Conservation (phyloP, 2,797 vertebrate species). For the Loris lydekkerianus region DNA sequence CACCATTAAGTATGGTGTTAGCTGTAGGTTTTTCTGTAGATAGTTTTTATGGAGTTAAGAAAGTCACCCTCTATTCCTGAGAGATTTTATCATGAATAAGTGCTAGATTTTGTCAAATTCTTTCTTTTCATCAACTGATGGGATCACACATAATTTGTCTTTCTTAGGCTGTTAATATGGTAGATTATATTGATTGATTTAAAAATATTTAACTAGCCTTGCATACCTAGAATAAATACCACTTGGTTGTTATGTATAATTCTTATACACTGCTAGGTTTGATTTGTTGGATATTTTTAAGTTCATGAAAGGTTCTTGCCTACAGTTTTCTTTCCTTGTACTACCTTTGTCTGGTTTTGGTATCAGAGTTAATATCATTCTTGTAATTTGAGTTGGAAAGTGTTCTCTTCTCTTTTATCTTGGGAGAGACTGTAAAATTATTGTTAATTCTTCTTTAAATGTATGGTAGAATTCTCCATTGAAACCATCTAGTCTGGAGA, state of each 20-base stretch:
- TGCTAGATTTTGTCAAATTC: background rate
- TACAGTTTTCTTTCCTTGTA: background rate
- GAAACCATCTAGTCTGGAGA: background rate
- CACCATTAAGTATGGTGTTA: background rate
- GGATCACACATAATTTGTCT: background rate
- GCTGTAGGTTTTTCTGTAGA: background rate
- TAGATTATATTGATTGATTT: background rate
- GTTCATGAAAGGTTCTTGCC: background rate
- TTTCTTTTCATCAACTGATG: background rate
- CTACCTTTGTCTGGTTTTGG: background rate
- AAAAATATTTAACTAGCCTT: background rate
- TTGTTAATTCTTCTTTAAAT: slow-evolving; percentile 12
- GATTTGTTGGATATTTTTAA: background rate
- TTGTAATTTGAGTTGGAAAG: background rate
- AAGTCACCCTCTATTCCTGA: background rate
- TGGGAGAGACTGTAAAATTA: background rate
- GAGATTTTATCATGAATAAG: background rate
- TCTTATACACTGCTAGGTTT: background rate
- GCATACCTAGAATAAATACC: background rate
- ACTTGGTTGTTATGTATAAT: background rate
- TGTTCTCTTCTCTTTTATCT: background rate
- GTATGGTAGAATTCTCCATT: background rate
- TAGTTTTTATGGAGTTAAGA: background rate
- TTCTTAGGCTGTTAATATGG: background rate
- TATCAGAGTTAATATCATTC: background rate